Conservation (phyloP, 2,888 invertebrate species). For the Aelia acuminata region DNA sequence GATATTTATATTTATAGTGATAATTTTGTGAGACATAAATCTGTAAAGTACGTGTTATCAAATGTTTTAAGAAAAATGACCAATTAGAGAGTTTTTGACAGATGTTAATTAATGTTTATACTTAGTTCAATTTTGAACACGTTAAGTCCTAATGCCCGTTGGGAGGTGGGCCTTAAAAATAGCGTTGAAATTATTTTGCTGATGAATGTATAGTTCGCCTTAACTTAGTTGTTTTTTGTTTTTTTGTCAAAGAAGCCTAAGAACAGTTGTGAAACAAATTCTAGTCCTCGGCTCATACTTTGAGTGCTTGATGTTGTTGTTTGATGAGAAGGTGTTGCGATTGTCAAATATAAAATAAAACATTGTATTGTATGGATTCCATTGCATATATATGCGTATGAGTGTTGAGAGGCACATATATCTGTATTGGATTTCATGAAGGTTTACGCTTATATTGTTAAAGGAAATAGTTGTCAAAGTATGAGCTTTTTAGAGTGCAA, state of each 20-base stretch:
- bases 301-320: constrained; percentile 25
- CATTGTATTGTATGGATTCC: constrained; percentile 28
- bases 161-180: constrained; percentile 11
- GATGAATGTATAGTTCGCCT: constrained; percentile 52
- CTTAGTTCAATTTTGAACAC: constrained; percentile 59
- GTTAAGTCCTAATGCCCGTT: neutral
- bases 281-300: constrained; percentile 54
- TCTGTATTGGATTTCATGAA: neutral
- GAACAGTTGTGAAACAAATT: constrained; percentile 22
- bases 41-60: constrained; percentile 51
- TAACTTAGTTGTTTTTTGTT: constrained; percentile 43
- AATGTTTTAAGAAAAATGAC: constrained; percentile 60
- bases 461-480: constrained; percentile 53
- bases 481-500: constrained; percentile 57
- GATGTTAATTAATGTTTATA: constrained; percentile 61
- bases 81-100: constrained; percentile 62
- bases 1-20: constrained; percentile 55
- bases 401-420: neutral
- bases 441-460: constrained; percentile 48
- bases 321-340: neutral
- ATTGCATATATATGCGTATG: neutral
- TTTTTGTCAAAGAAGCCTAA: neutral
- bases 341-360: neutral
- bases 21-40: constrained; percentile 53
- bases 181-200: constrained; percentile 47